Conservation (phyloP, 53 echinoderm and acorn worm genomes). For the Arbacia lixula region DNA sequence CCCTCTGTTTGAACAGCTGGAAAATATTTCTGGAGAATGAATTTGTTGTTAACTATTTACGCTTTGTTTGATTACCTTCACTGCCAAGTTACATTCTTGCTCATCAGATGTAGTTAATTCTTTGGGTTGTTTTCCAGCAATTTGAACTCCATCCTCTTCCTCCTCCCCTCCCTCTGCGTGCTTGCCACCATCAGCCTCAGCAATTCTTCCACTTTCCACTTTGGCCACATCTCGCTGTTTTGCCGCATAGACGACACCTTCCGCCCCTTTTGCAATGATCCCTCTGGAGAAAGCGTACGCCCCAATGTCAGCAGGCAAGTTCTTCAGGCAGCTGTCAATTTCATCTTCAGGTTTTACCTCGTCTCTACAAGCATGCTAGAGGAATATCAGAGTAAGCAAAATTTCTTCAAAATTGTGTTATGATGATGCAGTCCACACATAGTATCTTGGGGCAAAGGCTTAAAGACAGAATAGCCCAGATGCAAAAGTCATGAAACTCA, state of each 20-base stretch:
- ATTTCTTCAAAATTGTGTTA: no score
- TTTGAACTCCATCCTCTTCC: neutral
- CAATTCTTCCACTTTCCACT: neutral
- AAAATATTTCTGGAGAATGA: no score
- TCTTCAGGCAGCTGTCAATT: no score
- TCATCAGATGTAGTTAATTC: conserved; percentile 23
- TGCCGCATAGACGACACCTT: conserved; percentile 30
- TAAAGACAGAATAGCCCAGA: no score
- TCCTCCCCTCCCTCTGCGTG: neutral
- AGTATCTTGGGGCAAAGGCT: no score
- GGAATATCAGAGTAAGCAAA: no score
- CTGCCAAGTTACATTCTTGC: conserved; percentile 37
- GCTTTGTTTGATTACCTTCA: conserved; percentile 19
- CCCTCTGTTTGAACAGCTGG: no score
- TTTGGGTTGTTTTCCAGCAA: neutral
- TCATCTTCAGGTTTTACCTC: no score
- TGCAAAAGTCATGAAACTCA: no score
- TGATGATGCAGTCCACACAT: no score
- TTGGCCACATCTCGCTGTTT: neutral
- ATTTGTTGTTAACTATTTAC: no score
- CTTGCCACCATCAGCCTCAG: neutral
- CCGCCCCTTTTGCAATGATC: conserved; percentile 21
- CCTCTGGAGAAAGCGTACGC: conserved; percentile 8
- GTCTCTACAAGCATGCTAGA: no score
- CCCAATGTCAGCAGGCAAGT: neutral